Evolutionary conservation across 2,113 vertebrate genomes (phyloP).

Genomic region (Podarcis raffonei): DNA sequence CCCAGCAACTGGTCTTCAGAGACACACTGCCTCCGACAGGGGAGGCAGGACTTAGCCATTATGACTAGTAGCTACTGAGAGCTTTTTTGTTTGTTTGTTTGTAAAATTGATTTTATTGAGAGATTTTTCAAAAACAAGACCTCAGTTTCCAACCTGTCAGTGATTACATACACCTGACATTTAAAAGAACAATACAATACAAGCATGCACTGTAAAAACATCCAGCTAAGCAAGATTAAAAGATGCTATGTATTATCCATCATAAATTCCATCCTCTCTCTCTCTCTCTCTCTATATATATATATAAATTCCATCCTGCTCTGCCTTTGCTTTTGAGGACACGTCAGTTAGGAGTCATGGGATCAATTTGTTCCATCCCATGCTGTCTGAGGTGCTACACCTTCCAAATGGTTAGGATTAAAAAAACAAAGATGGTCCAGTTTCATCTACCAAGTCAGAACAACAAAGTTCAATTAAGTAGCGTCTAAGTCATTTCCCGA

Average conservation of each 20-base stretch:
- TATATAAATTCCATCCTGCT: background rate
- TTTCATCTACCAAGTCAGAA: background rate
- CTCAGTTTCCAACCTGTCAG: background rate
- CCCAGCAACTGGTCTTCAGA: too few relatives aligned
- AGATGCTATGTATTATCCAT: background rate
- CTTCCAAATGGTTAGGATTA: background rate
- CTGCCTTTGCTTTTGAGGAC: background rate
- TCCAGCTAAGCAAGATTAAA: background rate
- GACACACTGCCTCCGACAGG: too few relatives aligned
- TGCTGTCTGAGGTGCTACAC: background rate
- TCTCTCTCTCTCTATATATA: background rate
- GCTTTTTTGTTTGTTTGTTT: too few relatives aligned
- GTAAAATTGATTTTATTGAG: background rate
- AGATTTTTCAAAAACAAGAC: background rate
- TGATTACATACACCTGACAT: background rate
- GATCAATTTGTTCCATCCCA: too few relatives aligned
- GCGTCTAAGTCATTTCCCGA: background rate
- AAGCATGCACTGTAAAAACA: background rate
- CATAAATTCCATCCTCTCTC: background rate
- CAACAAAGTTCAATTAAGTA: background rate
- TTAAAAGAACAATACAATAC: background rate
- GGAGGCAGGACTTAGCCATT: too few relatives aligned
- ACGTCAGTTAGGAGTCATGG: background rate
- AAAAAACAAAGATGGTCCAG: background rate
- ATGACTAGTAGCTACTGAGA: too few relatives aligned